phyloP scores from a whole-genome alignment of 2,888 invertebrate genomes.

The Bedellia somnulentella region DNA sequence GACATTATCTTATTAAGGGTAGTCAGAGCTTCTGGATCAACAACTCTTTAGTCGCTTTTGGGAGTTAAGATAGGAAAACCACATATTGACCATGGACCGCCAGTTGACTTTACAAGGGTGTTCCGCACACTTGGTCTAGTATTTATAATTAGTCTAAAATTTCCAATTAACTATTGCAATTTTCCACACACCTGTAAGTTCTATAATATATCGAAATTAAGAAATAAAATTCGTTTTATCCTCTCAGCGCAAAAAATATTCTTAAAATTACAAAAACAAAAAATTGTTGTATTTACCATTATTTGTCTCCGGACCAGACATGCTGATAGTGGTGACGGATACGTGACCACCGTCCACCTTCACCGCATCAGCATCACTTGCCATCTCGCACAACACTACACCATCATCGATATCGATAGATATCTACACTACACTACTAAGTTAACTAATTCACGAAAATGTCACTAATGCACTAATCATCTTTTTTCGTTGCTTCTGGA shows the following conservation, averaged over 20 bases:
- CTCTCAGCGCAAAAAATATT: slow-evolving; percentile 2
- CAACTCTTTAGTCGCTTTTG: no score
- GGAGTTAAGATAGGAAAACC: no score
- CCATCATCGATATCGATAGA: slow-evolving; percentile 23
- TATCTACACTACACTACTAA: slow-evolving; percentile 36
- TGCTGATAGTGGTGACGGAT: slow-evolving; percentile 81
- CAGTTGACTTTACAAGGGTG: no score
- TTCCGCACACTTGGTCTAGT: no score
- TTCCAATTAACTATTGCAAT: no score
- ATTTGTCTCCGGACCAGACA: slow-evolving; percentile 61
- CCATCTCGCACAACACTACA: slow-evolving; percentile 29
- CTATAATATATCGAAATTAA: no score
- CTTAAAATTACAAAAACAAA: slow-evolving; percentile 1
- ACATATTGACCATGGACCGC: no score
- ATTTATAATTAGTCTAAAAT: no score
- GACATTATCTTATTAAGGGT: no score
- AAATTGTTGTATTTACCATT: slow-evolving; percentile 61
- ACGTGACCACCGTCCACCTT: slow-evolving; percentile 64
- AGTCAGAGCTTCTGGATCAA: no score
- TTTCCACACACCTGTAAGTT: no score
- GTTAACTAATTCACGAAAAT: no score
- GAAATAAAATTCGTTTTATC: slow-evolving; percentile 2
- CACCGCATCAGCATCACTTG: slow-evolving; percentile 46
- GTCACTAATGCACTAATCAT: slow-evolving; percentile 34
- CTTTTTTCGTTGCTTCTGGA: slow-evolving; percentile 31